These are phyloP conservation scores for Bombus picipes DNA, from an alignment of 1,140 invertebrate species.

Conservation along the genomic window DNA sequence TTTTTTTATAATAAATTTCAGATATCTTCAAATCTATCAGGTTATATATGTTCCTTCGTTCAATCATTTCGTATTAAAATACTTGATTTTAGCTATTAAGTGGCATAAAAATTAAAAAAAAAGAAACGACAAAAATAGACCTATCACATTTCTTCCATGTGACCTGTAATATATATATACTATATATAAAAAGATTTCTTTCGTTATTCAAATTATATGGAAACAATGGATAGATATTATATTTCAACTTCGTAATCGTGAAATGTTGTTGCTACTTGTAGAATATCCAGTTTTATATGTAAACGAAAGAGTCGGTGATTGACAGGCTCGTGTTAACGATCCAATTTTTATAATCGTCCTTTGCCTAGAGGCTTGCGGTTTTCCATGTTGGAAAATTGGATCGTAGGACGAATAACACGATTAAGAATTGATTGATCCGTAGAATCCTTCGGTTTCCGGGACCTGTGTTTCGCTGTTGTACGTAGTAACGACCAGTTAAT, in stretches of 20 bases:
- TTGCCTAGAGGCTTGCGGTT: not conserved
- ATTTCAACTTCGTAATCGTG: not conserved
- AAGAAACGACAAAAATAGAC: not conserved
- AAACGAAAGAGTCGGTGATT: not conserved
- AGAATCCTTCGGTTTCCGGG: slow-evolving; percentile 35
- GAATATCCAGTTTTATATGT: not conserved
- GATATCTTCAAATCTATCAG: not conserved
- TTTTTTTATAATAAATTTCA: not conserved
- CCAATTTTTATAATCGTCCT: slow-evolving; percentile 20
- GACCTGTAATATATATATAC: no score
- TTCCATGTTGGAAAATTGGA: slow-evolving; percentile 19
- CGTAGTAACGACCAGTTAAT: slow-evolving; percentile 19
- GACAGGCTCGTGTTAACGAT: not conserved
- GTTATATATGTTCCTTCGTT: not conserved
- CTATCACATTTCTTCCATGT: not conserved
- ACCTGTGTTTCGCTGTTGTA: slow-evolving; percentile 16
- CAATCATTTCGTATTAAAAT: not conserved
- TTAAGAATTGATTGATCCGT: slow-evolving; percentile 43
- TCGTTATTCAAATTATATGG: not conserved
- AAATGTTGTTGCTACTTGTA: not conserved
- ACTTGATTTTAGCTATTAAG: not conserved
- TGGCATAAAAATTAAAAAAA: not conserved
- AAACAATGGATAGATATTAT: not conserved
- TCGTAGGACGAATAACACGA: slow-evolving; percentile 18
- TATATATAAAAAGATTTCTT: no score